Evolutionary conservation across 2,888 invertebrate species (phyloP).

Genomic region (Agrotis clavis): DNA sequence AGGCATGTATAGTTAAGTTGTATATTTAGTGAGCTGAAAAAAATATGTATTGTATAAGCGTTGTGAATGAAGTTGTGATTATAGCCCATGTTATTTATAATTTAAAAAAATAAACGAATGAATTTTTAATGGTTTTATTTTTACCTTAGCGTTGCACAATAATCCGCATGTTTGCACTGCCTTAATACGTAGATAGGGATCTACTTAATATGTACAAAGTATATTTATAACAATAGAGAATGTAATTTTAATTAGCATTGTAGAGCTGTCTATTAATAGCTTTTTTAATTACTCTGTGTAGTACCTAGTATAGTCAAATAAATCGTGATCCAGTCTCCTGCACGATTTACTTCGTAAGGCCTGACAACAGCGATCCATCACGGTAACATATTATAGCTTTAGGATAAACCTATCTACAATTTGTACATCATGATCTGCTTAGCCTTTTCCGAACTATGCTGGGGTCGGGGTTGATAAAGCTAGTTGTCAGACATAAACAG

Average conservation of each 20-base stretch:
- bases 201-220: conserved; percentile 50
- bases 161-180: conserved; percentile 72
- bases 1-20: conserved; percentile 51
- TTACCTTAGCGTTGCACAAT: conserved; percentile 71
- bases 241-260: conserved; percentile 45
- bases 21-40: conserved; percentile 42
- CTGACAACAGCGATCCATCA: conserved; percentile 1
- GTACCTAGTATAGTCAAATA: conserved; percentile 22
- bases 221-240: conserved; percentile 35
- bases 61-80: conserved; percentile 82
- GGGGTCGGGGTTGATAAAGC: no score
- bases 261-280: conserved; percentile 45
- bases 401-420: background rate
- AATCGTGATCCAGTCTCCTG: conserved; percentile 11
- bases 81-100: conserved; percentile 83
- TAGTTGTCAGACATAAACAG: no score
- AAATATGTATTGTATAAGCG: conserved; percentile 68
- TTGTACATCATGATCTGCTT: no score
- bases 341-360: conserved; percentile 19
- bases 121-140: conserved; percentile 84
- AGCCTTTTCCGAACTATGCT: no score
- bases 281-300: conserved; percentile 51
- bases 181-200: conserved; percentile 45
- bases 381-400: background rate
- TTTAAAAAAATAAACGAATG: conserved; percentile 85